Base-by-base conservation (phyloP, 1,140 invertebrate genomes). In the Oscheius sp. region DNA sequence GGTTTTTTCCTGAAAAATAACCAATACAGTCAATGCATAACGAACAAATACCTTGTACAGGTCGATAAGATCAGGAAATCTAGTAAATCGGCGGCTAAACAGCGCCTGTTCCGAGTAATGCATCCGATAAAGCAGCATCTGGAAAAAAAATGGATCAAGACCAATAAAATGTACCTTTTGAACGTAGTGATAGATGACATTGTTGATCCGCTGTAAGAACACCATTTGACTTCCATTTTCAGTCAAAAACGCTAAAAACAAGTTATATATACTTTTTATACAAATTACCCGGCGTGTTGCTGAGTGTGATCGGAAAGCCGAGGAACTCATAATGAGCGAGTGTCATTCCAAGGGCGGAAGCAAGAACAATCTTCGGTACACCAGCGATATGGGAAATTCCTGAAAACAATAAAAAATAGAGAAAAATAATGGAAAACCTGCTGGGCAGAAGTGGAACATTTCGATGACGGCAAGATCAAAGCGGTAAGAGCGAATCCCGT, bases 401-500 rank as follows among this genome's bases (percentile, higher is more conserved):
- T 58, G 26, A 42, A 34, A 34, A 42, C 20, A 64, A 49, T 34
- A 23, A 20, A 52, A 34, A 10, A 45, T 49, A 18, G 26, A 28
- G 62, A 64, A 15, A 28, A 49, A 28, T 34, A 20, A 13, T 15
- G 42, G 42, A 13, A 64, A 32, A 13, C 62, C 62, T 3, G 67
- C 52, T n/a, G 52, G 52, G 28, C 67, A 69, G 28, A 67, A 69
- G 18, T 71, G 62, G n/a, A 72, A 73, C 31, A 72, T 38, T 29
- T 71, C 68, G 31, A 68, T 32, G 18, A 71, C 35, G 68, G 38
- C 68, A 18, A 71, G 18, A 28, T 71, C 68, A 31, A 34, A 71
- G 10, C 72, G 29, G 20, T 28, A 26, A 3, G 28, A 7, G 23
- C n/a, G 7, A 3, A 71, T 20, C 29, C 38, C 34, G 91, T 29